These are phyloP conservation scores for Actias luna DNA, from an alignment of 2,888 invertebrate species.

Conservation along the genomic window DNA sequence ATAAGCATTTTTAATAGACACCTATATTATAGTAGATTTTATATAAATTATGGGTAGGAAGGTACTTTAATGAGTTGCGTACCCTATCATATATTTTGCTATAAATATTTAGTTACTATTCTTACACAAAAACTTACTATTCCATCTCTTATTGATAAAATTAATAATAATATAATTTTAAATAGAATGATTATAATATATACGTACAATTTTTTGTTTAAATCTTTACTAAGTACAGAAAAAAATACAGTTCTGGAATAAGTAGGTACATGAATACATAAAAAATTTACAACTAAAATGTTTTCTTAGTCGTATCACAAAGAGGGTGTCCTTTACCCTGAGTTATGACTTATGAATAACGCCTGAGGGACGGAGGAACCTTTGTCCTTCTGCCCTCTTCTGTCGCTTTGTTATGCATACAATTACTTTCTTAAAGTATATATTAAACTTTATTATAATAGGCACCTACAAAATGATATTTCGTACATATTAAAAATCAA, in stretches of 20 bases:
- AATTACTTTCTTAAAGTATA: slow-evolving; percentile 15
- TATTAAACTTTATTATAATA: slow-evolving; percentile 2
- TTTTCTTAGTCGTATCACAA: slow-evolving; percentile 43
- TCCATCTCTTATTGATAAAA: too few species aligned
- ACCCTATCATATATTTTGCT: too few species aligned
- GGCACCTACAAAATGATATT: not conserved
- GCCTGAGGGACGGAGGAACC: slow-evolving; percentile 39
- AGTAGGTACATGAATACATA: not conserved
- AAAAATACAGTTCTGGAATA: not conserved
- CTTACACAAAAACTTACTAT: too few species aligned
- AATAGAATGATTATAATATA: too few species aligned
- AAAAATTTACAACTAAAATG: slow-evolving; percentile 38
- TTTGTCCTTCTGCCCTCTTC: slow-evolving; percentile 25
- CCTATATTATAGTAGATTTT: too few species aligned
- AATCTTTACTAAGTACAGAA: too few species aligned
- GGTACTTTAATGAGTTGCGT: too few species aligned
- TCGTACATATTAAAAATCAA: not conserved
- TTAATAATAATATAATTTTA: too few species aligned
- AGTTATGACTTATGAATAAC: slow-evolving; percentile 65
- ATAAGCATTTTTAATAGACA: too few species aligned
- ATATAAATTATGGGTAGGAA: too few species aligned
- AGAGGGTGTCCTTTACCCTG: slow-evolving; percentile 38
- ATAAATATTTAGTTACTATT: too few species aligned
- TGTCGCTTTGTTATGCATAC: slow-evolving; percentile 24
- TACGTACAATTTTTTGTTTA: too few species aligned